These are phyloP conservation scores for Nephila pilipes DNA, from an alignment of 1,140 invertebrate species.

Conservation along the genomic window DNA sequence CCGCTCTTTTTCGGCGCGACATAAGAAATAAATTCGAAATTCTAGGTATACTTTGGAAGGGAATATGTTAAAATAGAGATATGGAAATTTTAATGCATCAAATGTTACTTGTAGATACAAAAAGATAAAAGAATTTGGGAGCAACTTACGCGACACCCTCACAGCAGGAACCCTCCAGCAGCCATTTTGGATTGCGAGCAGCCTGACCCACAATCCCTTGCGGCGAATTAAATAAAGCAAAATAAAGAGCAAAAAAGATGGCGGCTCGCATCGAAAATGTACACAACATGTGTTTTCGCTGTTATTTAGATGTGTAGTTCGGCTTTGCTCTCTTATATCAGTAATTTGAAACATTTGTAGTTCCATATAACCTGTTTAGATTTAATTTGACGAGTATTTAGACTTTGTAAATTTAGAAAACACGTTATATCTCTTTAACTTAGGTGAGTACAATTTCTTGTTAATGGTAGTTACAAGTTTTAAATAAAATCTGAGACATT, in stretches of 20 bases:
- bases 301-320: background rate
- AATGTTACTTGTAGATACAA: background rate
- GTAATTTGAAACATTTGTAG: background rate
- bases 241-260: slow-evolving; percentile 62
- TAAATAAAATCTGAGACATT: too few species aligned
- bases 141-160: slow-evolving; percentile 76
- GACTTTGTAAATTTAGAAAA: too few species aligned
- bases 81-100: slow-evolving; percentile 27
- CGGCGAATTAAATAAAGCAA: slow-evolving; percentile 63
- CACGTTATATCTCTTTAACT: too few species aligned
- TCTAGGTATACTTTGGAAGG: background rate
- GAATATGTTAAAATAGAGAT: background rate
- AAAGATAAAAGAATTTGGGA: slow-evolving; percentile 66
- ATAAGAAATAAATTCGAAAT: background rate
- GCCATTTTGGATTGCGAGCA: slow-evolving; percentile 74
- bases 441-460: too few species aligned
- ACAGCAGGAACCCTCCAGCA: slow-evolving; percentile 76
- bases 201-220: slow-evolving; percentile 71
- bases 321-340: background rate
- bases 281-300: slow-evolving; percentile 56
- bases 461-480: too few species aligned
- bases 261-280: slow-evolving; percentile 61
- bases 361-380: too few species aligned
- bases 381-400: too few species aligned
- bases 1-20: background rate